These are phyloP conservation scores for Podargus strigoides DNA, from an alignment of 2,797 vertebrate genomes.

Conservation along the genomic window DNA sequence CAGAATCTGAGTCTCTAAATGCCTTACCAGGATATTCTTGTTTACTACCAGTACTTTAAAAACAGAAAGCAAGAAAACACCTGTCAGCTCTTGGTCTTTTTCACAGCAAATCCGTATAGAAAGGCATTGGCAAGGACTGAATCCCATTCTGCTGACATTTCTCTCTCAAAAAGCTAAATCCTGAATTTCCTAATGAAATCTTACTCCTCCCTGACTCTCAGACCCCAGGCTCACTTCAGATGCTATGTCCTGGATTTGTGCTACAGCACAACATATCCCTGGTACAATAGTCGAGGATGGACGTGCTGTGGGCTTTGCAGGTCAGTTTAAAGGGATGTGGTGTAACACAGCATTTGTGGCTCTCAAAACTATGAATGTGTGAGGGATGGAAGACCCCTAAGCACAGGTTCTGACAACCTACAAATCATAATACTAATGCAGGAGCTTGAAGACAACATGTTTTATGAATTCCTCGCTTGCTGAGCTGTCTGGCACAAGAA, in stretches of 20 bases:
- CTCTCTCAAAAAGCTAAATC: not conserved
- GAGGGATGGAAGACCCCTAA: not conserved
- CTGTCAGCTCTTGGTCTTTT: not conserved
- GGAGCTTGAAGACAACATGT: not conserved
- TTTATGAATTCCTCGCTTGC: not conserved
- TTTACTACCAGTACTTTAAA: not conserved
- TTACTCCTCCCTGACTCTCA: not conserved
- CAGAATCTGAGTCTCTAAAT: not conserved
- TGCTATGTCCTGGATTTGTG: not conserved
- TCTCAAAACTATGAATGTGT: not conserved
- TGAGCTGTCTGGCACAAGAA: not conserved
- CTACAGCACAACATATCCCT: not conserved
- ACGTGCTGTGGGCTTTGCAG: not conserved
- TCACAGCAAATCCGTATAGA: not conserved
- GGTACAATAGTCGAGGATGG: not conserved
- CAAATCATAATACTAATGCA: not conserved
- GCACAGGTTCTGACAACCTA: not conserved
- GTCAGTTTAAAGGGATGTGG: not conserved
- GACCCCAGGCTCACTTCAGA: not conserved
- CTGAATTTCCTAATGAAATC: not conserved
- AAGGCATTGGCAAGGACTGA: not conserved
- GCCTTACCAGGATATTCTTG: not conserved
- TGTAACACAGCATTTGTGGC: fast-evolving
- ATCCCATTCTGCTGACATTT: not conserved
- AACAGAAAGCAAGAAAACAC: not conserved